phyloP scores from a whole-genome alignment of 35 echinoderm and acorn worm genomes.

The Nesometra sesokonis region DNA sequence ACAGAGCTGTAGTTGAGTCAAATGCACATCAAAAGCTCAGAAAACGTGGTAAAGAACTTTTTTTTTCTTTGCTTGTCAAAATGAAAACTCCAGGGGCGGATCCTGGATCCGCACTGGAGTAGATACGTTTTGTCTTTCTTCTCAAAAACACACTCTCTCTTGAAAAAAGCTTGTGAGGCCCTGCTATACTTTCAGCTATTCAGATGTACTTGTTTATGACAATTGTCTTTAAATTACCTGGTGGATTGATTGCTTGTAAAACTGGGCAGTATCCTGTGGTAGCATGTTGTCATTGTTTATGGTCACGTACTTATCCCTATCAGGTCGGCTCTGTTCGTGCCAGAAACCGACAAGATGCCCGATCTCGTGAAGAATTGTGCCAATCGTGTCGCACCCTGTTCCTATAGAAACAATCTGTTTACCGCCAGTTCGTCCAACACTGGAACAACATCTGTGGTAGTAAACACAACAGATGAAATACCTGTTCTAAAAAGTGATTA shows the following conservation, averaged over 20 bases:
- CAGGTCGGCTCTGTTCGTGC: slow-evolving; percentile 92
- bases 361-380: slow-evolving; percentile 77
- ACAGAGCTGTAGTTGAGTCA: too few species aligned
- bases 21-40: too few species aligned
- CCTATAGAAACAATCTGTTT: slow-evolving; percentile 65
- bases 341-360: slow-evolving; percentile 82
- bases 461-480: background rate
- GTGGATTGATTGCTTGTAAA: background rate
- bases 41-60: too few species aligned
- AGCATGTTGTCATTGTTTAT: slow-evolving; percentile 44
- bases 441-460: slow-evolving; percentile 59
- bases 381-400: slow-evolving; percentile 36
- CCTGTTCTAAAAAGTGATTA: too few species aligned
- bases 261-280: background rate
- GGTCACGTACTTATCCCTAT: slow-evolving; percentile 69
- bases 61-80: too few species aligned
- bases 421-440: slow-evolving; percentile 33
- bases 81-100: too few species aligned
- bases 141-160: too few species aligned
- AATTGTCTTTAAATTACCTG: background rate
- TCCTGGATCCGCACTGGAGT: too few species aligned
- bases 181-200: too few species aligned
- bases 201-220: too few species aligned
- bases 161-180: too few species aligned
- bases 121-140: too few species aligned